Base-by-base conservation (phyloP, 1,140 invertebrate species). In the Pseudachorutes palmiensis region DNA sequence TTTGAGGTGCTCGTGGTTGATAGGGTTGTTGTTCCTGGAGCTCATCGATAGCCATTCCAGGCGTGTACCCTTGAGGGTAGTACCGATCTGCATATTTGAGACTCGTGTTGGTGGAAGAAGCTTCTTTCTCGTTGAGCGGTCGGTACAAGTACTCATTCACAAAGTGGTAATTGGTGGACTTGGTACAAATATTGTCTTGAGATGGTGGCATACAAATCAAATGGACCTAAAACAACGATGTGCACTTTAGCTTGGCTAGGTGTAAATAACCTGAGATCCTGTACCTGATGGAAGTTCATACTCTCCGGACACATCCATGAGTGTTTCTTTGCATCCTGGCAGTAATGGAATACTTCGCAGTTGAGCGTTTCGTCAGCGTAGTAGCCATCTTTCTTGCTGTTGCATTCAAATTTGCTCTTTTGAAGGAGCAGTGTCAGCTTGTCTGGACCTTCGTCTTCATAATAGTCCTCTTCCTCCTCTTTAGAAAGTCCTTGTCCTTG, bases 321-420 rank as follows among this genome's bases (percentile, higher is more conserved):
- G 76, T 94, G 91, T 74, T 87, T 89, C 16, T 89, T 88, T 70
- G 87, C 90, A 66, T 92, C 91, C 75, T 93, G 90, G 76, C 92
- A 94, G 78, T 94, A 95, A 77, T 95, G 92, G 85, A 95, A 95
- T 0, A 94, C 90, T 77, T 94, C 90, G 75, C 92, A 95, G 74
- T 87, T 85, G 28, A 95, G 83, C 60, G 88, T 88, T 73, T 92
- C 88, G 75, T 94, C 91, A 26, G 92, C 92, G 76, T 94, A 94
- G 79, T 94, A 95, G 22, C 92, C 68, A 29, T 70, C 67, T 28
- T 70, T 70, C 57, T 70, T 70, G 0, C 66, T 66, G 1, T 24
- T 26, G 55, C 72, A 73, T n/a, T 61, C 26, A 32, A 73, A 73
- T 31, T 73, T 73, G 5, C 66, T 66, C 3, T 69, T 55, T 24